Percentiles rank a stretch among this genome's conserved stretches.
Conservation (phyloP, 2,113 vertebrate species). For the Megaceryle maxima region DNA sequence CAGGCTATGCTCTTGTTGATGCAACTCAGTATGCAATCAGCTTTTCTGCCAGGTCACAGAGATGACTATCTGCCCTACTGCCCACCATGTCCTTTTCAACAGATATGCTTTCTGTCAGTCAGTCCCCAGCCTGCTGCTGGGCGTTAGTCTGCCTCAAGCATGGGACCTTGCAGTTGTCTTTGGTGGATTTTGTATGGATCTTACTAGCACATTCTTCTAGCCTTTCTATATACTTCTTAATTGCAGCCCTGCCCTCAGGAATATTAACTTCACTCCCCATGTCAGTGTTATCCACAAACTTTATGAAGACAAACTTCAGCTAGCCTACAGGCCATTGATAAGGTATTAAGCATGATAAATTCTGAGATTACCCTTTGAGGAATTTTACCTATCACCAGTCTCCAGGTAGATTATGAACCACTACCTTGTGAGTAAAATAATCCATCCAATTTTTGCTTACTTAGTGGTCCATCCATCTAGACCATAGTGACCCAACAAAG, state of each 20-base stretch:
- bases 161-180: neutral
- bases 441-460: neutral
- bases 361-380: neutral
- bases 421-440: neutral
- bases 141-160: neutral
- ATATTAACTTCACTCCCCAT: rapidly evolving
- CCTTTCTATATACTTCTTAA: neutral
- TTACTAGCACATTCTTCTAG: neutral
- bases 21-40: neutral
- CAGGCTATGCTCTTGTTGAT: neutral
- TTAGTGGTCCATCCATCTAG: neutral
- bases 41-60: neutral
- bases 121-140: neutral
- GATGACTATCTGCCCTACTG: neutral
- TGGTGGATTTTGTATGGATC: neutral
- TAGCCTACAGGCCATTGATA: neutral
- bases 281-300: neutral
- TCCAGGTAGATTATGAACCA: neutral
- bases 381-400: neutral
- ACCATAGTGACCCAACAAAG: neutral
- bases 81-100: neutral
- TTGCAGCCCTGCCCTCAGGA: neutral
- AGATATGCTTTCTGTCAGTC: neutral
- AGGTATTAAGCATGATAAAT: neutral
- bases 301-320: neutral